Conservation (phyloP, 2,797 vertebrate species). For the Chaetophractus vellerosus region DNA sequence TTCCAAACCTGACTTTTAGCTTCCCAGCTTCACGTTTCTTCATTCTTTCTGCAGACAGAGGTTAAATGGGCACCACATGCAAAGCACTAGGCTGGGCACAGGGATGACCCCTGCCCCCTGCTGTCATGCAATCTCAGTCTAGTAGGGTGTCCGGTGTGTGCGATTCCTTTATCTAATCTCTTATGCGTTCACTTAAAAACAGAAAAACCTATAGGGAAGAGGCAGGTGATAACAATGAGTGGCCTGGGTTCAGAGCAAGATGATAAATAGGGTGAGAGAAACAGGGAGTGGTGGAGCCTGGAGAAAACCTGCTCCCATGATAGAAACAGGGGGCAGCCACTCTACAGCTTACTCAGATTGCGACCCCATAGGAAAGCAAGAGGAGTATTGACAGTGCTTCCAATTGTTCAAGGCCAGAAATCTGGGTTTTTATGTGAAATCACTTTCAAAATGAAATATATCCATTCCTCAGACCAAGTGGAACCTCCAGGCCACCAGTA, state of each 20-base stretch:
- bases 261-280: not conserved
- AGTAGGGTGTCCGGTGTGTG: not conserved
- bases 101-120: not conserved
- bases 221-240: not conserved
- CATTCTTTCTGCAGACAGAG: not conserved
- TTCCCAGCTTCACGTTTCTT: not conserved
- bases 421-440: conserved; percentile 28
- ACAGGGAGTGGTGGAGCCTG: not conserved
- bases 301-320: not conserved
- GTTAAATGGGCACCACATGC: not conserved
- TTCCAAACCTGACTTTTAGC: not conserved
- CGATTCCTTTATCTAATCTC: not conserved
- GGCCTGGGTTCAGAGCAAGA: not conserved
- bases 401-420: not conserved
- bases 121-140: not conserved
- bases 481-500: not conserved
- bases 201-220: not conserved
- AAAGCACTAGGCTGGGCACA: not conserved
- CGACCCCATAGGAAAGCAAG: not conserved
- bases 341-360: not conserved
- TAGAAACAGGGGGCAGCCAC: no score
- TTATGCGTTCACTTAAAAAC: not conserved
- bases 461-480: not conserved
- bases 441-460: conserved; percentile 47
- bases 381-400: not conserved